A percentile compares a stretch with the other conserved stretches of the same genome.
Conservation (phyloP, 2,888 invertebrate species). For the Plebejus argus region DNA sequence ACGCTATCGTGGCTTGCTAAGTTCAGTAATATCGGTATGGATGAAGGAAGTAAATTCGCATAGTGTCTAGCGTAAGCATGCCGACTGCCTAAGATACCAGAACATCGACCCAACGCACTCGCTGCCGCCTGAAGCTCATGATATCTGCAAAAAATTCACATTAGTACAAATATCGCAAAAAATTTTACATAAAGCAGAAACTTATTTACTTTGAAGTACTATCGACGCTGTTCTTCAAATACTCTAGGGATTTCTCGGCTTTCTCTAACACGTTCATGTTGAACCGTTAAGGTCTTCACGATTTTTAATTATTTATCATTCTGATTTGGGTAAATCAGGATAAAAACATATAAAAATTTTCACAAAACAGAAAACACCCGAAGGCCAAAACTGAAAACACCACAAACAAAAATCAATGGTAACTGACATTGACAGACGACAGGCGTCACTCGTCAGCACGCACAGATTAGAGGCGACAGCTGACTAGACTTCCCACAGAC, state of each 20-base stretch:
- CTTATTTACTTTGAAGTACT: conserved; percentile 62
- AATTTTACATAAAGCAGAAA: conserved; percentile 35
- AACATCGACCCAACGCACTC: conserved; percentile 69
- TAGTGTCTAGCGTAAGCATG: conserved; percentile 69
- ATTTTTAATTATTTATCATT: conserved; percentile 9
- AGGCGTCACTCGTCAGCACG: no score
- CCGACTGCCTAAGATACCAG: conserved; percentile 69
- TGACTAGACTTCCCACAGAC: no score
- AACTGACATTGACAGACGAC: not conserved
- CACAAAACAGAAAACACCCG: conserved; percentile 24
- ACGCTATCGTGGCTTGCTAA: conserved; percentile 75
- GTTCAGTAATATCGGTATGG: conserved; percentile 67
- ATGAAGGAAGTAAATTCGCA: conserved; percentile 66
- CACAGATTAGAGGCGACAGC: no score
- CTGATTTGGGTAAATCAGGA: not conserved
- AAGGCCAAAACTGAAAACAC: no score
- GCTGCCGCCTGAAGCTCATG: conserved; percentile 73
- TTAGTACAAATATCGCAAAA: conserved; percentile 27
- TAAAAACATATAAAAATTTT: not conserved
- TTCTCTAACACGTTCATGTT: conserved; percentile 74
- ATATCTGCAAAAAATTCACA: conserved; percentile 54
- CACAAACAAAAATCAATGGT: conserved; percentile 26
- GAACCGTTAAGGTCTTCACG: conserved; percentile 34
- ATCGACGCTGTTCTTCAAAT: conserved; percentile 62
- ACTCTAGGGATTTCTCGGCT: conserved; percentile 74